Evolutionary conservation across 2,888 invertebrate genomes (phyloP), one percentile per base, ranked within the genome.

Genomic region (Frankliniella intonsa): DNA sequence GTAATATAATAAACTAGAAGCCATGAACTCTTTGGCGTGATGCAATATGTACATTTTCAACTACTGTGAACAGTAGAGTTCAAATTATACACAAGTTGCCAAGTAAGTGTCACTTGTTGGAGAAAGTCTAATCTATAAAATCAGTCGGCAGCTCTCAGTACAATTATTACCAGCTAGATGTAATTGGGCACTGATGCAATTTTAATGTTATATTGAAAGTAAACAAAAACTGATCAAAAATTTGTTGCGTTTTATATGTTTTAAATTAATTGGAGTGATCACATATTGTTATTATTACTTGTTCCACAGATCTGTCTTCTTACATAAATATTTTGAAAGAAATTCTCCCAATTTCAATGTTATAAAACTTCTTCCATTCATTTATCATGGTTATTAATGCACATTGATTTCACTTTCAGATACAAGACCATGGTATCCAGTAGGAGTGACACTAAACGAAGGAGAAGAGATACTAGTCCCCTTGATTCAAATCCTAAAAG

Each of bases 401-500:
- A 8, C 12, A 2, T 76, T 76, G 9, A 22, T 76, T 25, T 25
- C 10, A 25, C 10, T 76, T 76, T 25, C 25, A 76, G 69, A 76
- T 10, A 79, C 69, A 65, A 82, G 83, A 85, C 84, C 82, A 88
- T 88, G 88, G 87, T 88, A 84, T 86, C 88, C 83, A 87, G 86
- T 84, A 86, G 87, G 81, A 86, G 86, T 85, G 87, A 88, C 83
- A 87, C 87, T 85, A 89, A 89, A 85, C 85, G 88, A 83, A 88
- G 88, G 85, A 87, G 88, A 65, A 88, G 88, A 85, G 88, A 87
- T 83, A 86, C 85, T 62, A 86, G 86, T 84, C 84, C 85, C 80
- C 83, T 86, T 55, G 85, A 84, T 81, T 89, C 89, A 82, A 88
- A 88, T 83, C 89, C 89, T 14, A 90, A 90, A 86, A 88, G 89